phyloP scores from a whole-genome alignment of 1,140 invertebrate species.

The Gonioctena quinquepunctata region DNA sequence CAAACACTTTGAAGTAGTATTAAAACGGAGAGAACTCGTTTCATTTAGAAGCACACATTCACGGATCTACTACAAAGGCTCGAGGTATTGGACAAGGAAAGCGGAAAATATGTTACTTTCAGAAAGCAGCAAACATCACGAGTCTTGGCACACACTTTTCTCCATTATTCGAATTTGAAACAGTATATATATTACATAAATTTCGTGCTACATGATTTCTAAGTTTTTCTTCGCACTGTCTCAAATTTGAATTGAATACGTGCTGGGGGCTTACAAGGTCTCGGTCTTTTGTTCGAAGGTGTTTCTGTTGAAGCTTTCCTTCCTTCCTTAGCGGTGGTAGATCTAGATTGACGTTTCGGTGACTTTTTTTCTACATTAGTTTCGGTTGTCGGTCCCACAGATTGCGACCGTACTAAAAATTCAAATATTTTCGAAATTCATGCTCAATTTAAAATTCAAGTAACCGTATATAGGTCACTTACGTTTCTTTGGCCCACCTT shows the following conservation, averaged over 20 bases:
- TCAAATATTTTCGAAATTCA: neutral
- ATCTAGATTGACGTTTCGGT: conserved; percentile 74
- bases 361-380: conserved; percentile 65
- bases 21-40: no score
- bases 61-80: conserved; percentile 31
- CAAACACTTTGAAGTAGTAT: no score
- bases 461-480: conserved; percentile 17
- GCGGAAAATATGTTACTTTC: conserved; percentile 24
- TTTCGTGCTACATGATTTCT: neutral
- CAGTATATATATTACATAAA: neutral
- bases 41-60: conserved; percentile 31
- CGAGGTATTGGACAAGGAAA: conserved; percentile 24
- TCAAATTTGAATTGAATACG: neutral
- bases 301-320: conserved; percentile 54
- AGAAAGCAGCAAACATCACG: conserved; percentile 41
- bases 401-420: conserved; percentile 67
- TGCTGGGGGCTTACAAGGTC: conserved; percentile 63
- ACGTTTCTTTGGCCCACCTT: conserved; percentile 33
- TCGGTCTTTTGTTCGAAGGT: conserved; percentile 61
- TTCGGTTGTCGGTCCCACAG: conserved; percentile 64
- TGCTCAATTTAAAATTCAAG: neutral
- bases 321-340: conserved; percentile 59
- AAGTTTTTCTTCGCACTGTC: neutral
- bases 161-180: conserved; percentile 1
- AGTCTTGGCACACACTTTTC: conserved; percentile 53